These are phyloP conservation scores for Boloria euphrosyne DNA, from an alignment of 2,888 invertebrate genomes.

Conservation along the genomic window DNA sequence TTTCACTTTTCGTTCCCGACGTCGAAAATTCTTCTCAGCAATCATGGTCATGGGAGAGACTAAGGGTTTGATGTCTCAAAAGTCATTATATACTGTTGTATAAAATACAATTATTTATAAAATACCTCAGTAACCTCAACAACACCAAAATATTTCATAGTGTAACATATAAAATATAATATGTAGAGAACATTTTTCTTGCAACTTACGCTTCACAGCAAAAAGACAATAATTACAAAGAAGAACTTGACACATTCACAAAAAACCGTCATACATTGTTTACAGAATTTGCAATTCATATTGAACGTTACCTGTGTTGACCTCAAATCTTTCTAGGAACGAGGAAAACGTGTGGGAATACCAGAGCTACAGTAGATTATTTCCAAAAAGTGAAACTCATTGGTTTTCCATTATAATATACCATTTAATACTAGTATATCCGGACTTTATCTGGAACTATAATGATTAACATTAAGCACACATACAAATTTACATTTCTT, in stretches of 20 bases:
- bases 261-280: constrained; percentile 12
- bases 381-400: constrained; percentile 47
- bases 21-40: too few species aligned
- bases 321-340: constrained; percentile 33
- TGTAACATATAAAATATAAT: background rate
- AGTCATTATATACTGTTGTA: too few species aligned
- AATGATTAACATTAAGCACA: too few species aligned
- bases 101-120: too few species aligned
- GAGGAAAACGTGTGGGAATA: constrained; percentile 47
- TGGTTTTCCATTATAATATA: constrained; percentile 5
- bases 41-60: too few species aligned
- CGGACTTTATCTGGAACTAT: too few species aligned
- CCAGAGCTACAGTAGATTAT: constrained; percentile 39
- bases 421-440: too few species aligned
- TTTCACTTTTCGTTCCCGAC: too few species aligned
- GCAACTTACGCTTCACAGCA: background rate
- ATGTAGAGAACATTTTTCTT: background rate
- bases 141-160: background rate
- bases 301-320: constrained; percentile 19
- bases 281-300: constrained; percentile 18
- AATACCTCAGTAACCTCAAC: too few species aligned
- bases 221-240: constrained; percentile 12
- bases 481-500: too few species aligned
- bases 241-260: constrained; percentile 18
- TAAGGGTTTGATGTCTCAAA: too few species aligned